Evolutionary conservation across 2,113 vertebrate genomes (phyloP), one percentile per base, ranked within the genome.

Genomic region (Sinosuthora webbiana): DNA sequence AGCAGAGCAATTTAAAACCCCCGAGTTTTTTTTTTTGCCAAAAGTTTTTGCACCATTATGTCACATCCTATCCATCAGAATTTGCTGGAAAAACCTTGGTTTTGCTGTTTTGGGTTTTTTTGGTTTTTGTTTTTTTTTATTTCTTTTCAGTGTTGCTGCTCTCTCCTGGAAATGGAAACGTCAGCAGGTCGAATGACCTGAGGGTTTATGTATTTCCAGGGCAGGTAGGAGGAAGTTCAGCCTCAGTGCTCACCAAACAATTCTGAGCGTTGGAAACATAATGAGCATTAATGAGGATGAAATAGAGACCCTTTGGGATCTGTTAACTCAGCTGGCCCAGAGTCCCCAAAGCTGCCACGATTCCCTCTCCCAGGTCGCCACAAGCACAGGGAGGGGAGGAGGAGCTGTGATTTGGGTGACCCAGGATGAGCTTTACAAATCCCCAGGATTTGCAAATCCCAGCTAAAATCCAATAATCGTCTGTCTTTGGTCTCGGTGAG

Each of bases 1-100:
- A 83, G 85, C 53, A 56, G 28, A 95, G 67, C 87, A 76, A 87
- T 93, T 91, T 85, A 75, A 89, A 97, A 83, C 7, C 78, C 44
- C 31, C 16, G 65, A 0, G 78, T 47, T 23, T 10, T 28, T 0
- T 47, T 39, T 82, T 39, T 57, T 77, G 68, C 94, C 78, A 87
- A 8, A 91, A 93, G 47, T 88, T 87, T 96, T 87, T 93, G 74
- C 67, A 7, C 81, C n/a, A 1, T 87, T 85, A 71, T 83, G 94
- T 96, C 92, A 95, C 94, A 83, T 92, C 92, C 88, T 56, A 83
- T 65, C 37, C 67, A 85, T 76, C 92, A 91, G 44, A 39, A 31
- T 63, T 67, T 71, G 78, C 75, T 93, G 82, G 82, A 92, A 73
- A 87, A 75, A 9, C 9, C 21, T 73, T 39, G n/a, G 12, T 19